Conservation (phyloP, 1,140 invertebrate genomes). For the Chionoecetes opilio region DNA sequence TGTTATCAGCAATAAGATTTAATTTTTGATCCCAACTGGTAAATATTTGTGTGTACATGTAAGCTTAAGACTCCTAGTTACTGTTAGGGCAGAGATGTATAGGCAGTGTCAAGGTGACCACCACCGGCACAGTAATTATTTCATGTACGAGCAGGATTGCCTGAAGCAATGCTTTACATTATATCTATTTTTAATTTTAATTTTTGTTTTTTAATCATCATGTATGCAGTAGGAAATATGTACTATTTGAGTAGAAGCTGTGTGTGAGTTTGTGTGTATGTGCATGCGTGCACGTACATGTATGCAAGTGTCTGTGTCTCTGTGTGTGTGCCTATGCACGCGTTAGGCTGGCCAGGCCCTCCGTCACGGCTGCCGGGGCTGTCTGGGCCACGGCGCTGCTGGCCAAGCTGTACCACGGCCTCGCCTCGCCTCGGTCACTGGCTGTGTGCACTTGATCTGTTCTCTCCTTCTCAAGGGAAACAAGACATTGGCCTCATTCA, state of each 20-base stretch:
- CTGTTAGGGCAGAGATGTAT: slow-evolving; percentile 66
- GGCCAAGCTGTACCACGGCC: slow-evolving; percentile 17
- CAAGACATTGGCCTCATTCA: neutral
- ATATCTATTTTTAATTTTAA: neutral
- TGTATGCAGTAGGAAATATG: slow-evolving; percentile 71
- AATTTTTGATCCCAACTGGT: slow-evolving; percentile 65
- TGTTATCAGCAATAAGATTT: slow-evolving; percentile 76
- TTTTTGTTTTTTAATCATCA: neutral
- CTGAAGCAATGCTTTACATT: slow-evolving; percentile 53
- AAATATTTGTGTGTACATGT: slow-evolving; percentile 49
- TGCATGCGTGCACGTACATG: neutral
- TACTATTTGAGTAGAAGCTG: slow-evolving; percentile 43
- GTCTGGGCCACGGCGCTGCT: slow-evolving; percentile 36
- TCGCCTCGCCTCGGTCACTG: neutral
- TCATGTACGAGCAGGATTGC: slow-evolving; percentile 61
- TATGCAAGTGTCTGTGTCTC: neutral
- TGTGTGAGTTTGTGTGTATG: slow-evolving; percentile 13
- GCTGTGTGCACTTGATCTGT: neutral
- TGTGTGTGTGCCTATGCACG: slow-evolving; percentile 47
- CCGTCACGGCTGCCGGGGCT: slow-evolving; percentile 73
- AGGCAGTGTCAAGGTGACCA: slow-evolving; percentile 49
- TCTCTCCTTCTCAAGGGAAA: neutral
- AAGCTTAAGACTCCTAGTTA: slow-evolving; percentile 54
- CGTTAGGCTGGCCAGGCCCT: slow-evolving; percentile 69
- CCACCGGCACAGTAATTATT: slow-evolving; percentile 66